Evolutionary conservation across 1,140 invertebrate genomes (phyloP).

Genomic region (Nebria ingens): DNA sequence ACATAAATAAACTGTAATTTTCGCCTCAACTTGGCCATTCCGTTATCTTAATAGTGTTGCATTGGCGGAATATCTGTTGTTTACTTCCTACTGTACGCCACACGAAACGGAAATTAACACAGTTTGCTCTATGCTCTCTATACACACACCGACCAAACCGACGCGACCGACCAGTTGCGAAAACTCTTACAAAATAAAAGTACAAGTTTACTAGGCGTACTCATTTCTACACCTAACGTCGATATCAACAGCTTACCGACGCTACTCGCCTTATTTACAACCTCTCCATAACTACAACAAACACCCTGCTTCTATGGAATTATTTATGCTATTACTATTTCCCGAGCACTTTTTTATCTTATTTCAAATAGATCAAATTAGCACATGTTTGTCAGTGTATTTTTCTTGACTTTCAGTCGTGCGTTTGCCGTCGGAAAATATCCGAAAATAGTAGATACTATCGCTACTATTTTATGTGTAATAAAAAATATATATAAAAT

Average conservation of each 20-base stretch:
- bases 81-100: slow-evolving; percentile 3
- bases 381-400: too few species aligned
- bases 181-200: neutral
- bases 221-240: neutral
- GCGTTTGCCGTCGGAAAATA: too few species aligned
- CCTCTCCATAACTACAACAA: slow-evolving; percentile 7
- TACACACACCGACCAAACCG: neutral
- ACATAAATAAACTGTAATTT: slow-evolving; percentile 10
- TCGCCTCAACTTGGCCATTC: slow-evolving; percentile 14
- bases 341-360: too few species aligned
- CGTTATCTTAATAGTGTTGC: slow-evolving; percentile 15
- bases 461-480: too few species aligned
- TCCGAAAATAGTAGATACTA: too few species aligned
- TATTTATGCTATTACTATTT: too few species aligned
- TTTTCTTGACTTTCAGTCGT: too few species aligned
- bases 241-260: neutral
- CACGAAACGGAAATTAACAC: slow-evolving; percentile 16
- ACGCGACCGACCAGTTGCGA: neutral
- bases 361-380: too few species aligned
- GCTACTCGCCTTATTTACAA: slow-evolving; percentile 2
- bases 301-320: too few species aligned
- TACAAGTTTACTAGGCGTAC: neutral
- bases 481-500: too few species aligned
- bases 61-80: slow-evolving; percentile 14
- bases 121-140: slow-evolving; percentile 11